Evolutionary conservation across 2,113 vertebrate genomes (phyloP).

Genomic region (Tachuris rubrigastra): DNA sequence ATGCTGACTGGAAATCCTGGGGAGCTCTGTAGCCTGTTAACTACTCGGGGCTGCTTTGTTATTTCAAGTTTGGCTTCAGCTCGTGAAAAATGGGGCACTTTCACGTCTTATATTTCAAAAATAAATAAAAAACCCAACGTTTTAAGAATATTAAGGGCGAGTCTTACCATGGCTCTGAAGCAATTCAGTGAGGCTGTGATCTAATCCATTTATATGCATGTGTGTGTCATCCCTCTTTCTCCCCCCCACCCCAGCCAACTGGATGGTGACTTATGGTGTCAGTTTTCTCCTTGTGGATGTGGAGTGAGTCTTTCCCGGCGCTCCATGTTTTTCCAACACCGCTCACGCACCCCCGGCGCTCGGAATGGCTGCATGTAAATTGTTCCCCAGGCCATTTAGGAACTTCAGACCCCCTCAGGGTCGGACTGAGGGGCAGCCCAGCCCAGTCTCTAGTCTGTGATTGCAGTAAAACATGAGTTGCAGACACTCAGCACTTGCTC

Average conservation of each 20-base stretch:
- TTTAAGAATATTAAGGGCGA: slow-evolving; percentile 25
- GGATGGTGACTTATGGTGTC: slow-evolving; percentile 33
- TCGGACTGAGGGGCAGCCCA: background rate
- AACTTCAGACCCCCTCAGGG: background rate
- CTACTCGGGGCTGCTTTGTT: slow-evolving; percentile 1
- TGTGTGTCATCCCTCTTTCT: slow-evolving; percentile 7
- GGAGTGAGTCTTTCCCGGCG: background rate
- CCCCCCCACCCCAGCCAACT: background rate
- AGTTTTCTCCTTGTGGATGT: slow-evolving; percentile 35
- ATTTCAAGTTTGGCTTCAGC: slow-evolving; percentile 6
- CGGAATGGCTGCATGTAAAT: background rate
- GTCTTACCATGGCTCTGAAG: background rate
- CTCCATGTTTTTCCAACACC: background rate
- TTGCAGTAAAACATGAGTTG: background rate
- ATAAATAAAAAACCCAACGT: background rate
- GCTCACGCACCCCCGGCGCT: background rate
- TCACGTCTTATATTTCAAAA: background rate
- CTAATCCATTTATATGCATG: background rate
- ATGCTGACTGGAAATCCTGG: slow-evolving; percentile 56
- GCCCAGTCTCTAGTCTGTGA: background rate
- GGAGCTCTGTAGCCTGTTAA: slow-evolving; percentile 28
- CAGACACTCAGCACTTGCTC: background rate
- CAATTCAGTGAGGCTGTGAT: background rate
- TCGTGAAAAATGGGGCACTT: slow-evolving; percentile 26
- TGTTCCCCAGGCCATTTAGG: background rate